A percentile compares a stretch with the other conserved stretches of the same genome.
These are phyloP conservation scores for Mionectes macconnelli DNA, from an alignment of 2,113 vertebrate species.

Conservation along the genomic window DNA sequence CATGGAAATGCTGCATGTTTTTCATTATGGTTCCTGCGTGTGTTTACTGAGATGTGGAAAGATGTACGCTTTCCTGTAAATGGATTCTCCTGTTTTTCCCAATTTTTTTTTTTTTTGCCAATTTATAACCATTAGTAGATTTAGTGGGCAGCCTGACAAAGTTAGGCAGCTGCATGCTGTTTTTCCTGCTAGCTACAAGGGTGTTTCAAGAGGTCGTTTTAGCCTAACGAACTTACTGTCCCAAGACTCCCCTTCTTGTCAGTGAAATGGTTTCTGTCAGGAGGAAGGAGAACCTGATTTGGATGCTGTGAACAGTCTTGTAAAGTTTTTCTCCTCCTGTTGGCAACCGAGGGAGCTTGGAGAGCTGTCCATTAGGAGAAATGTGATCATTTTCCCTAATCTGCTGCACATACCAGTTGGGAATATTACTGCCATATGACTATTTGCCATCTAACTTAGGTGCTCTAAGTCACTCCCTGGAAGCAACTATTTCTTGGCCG, in stretches of 20 bases:
- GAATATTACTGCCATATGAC: not conserved
- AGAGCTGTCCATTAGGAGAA: not conserved
- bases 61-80: not conserved
- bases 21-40: not conserved
- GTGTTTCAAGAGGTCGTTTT: conserved; percentile 15
- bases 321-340: not conserved
- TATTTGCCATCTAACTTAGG: not conserved
- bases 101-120: not conserved
- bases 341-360: not conserved
- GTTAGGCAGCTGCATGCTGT: not conserved
- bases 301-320: not conserved
- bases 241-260: not conserved
- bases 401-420: rapidly evolving
- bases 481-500: not conserved
- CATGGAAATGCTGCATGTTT: not conserved
- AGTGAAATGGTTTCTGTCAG: conserved; percentile 13
- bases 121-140: conserved; percentile 16
- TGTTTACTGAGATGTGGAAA: conserved; percentile 7
- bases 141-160: conserved; percentile 21
- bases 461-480: conserved; percentile 31
- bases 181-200: not conserved
- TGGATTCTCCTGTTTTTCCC: not conserved
- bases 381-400: not conserved
- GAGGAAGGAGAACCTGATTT: not conserved
- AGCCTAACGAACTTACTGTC: conserved; percentile 36